These are phyloP conservation scores for Cremastinae sp. DNA, from an alignment of 2,888 invertebrate genomes.

Conservation along the genomic window DNA sequence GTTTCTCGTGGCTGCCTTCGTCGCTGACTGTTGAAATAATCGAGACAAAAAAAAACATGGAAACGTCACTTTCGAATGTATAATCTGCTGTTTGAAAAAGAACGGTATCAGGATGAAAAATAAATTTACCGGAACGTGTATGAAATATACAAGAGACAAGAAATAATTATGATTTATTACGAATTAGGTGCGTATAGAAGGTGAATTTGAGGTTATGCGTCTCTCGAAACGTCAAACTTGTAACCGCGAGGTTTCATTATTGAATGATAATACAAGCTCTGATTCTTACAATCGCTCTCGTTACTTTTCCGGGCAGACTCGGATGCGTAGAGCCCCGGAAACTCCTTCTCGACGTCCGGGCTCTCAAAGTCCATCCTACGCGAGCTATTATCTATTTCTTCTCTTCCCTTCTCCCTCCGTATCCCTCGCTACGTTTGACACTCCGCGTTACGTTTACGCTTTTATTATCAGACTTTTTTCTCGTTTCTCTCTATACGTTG, in stretches of 20 bases:
- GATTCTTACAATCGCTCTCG: constrained; percentile 90
- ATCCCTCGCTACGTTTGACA: constrained; percentile 34
- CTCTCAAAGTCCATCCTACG: constrained; percentile 90
- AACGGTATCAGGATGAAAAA: background rate
- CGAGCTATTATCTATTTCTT: constrained; percentile 32
- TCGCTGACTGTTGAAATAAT: constrained; percentile 88
- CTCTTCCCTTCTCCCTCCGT: constrained; percentile 12
- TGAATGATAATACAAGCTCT: constrained; percentile 18
- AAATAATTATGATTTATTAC: background rate
- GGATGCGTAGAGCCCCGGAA: constrained; percentile 92
- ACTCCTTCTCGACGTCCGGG: constrained; percentile 94
- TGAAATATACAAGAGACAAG: background rate
- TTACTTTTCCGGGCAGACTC: constrained; percentile 89
- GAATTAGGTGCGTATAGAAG: background rate
- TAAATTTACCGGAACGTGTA: background rate
- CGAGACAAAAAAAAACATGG: constrained; percentile 4
- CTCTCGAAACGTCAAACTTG: constrained; percentile 39
- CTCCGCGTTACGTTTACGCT: constrained; percentile 22
- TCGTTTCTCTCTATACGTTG: constrained; percentile 33
- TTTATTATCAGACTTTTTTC: constrained; percentile 23
- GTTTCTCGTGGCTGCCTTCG: constrained; percentile 87
- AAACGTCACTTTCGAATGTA: background rate
- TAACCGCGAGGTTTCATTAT: constrained; percentile 10
- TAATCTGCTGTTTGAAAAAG: too few relatives aligned
- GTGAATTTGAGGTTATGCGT: constrained; percentile 55